Base-by-base conservation (phyloP, 2,888 invertebrate genomes). In the Calameuta pallipes region DNA sequence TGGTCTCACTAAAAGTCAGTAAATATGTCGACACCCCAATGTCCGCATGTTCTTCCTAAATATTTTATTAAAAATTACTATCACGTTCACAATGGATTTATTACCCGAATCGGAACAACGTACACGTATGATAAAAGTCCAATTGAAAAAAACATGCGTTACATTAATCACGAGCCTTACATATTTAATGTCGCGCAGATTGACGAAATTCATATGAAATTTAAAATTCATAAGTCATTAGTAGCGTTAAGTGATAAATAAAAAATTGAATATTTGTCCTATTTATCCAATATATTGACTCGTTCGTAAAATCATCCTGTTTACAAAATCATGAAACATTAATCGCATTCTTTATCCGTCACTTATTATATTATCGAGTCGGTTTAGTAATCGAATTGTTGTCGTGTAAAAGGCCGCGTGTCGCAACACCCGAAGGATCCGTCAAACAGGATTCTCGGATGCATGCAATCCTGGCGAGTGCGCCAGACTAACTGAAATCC, bases 401-500 rank as follows among this genome's bases (percentile, higher is more conserved):
- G 23, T 56, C 56, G 56, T 56, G 23, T 56, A 6, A 56, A 56
- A 56, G 56, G 56, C 56, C 56, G 56, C 56, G 56, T 56, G 56
- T 56, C 23, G 56, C 56, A 15, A 23, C 2, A 6, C 23, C 1
- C 56, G 23, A 56, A 56, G 23, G 56, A 56, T 56, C 56, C 23
- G 56, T 56, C 56, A 56, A 82, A 56, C 15, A 69, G 12, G 68
- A 74, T 68, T 76, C 75, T 69, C 68, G 74, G 69, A 83, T 23
- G 56, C 56, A 56, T 56, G 78, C 83, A 84, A 80, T 84, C 87
- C 86, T 86, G 84, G 84, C 86, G 85, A 83, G 83, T 83, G 88
- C 84, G 84, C 87, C 86, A 86, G 87, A 85, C 84, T 86, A 85
- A 89, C 89, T 89, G 88, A 82, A 84, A 85, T 85, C 88, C 89